Conservation (phyloP, 2,888 invertebrate genomes). For the Dusona sp. region DNA sequence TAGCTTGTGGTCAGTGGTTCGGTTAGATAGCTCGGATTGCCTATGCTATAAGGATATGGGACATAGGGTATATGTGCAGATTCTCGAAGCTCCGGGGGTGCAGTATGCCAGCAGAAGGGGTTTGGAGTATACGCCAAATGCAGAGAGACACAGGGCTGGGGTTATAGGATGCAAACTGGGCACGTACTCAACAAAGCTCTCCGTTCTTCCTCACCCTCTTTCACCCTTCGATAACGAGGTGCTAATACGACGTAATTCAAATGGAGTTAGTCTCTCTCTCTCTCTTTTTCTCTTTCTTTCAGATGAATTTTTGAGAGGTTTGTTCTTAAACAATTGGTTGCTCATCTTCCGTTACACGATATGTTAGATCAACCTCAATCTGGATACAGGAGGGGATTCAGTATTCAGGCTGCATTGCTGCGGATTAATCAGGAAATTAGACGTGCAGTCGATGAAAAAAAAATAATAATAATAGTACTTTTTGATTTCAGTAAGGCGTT, state of each 20-base stretch:
- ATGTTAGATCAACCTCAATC: too few relatives aligned
- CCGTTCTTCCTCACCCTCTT: conserved; percentile 12
- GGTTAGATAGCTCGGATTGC: conserved; percentile 12
- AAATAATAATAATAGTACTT: too few relatives aligned
- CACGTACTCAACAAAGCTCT: conserved; percentile 61
- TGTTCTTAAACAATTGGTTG: too few relatives aligned
- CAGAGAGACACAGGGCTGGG: conserved; percentile 18
- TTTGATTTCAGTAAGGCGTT: too few relatives aligned
- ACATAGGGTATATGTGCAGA: conserved; percentile 15
- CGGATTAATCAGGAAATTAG: too few relatives aligned
- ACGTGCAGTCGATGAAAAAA: too few relatives aligned
- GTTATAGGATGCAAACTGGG: conserved; percentile 36
- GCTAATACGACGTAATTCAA: conserved; percentile 68
- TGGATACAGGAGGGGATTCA: too few relatives aligned
- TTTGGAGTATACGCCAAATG: conserved; percentile 13
- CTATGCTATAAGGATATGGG: conserved; percentile 32
- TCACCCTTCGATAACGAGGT: conserved; percentile 63
- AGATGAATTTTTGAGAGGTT: too few relatives aligned
- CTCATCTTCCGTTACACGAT: too few relatives aligned
- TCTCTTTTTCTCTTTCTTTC: background rate
- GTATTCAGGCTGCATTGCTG: too few relatives aligned
- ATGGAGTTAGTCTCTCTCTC: conserved; percentile 45
- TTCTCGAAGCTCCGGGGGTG: conserved; percentile 11
- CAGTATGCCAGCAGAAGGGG: conserved; percentile 30
- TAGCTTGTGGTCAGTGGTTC: conserved; percentile 29